Evolutionary conservation across 2,888 invertebrate genomes (phyloP), one percentile per base, ranked within the genome.

Genomic region (Orgyia antiqua): DNA sequence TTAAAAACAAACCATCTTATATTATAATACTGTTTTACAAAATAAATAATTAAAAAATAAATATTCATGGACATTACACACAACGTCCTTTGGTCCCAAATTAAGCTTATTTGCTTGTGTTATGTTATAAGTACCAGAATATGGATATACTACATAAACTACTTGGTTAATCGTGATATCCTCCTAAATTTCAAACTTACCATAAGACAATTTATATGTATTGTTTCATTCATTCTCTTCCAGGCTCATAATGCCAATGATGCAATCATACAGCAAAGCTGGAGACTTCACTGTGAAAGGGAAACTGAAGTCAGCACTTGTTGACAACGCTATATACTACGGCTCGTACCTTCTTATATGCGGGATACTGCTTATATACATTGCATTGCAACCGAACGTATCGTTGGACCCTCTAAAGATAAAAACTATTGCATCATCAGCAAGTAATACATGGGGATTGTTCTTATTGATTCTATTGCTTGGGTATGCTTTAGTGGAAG

Each of bases 401-500:
- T 90, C 93, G 51, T 87, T 99, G 36, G 97, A 98, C 73, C 94
- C 94, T 90, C 94, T 89, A 35, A 96, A 98, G 72, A 87, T 99
- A 18, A 99, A 98, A 83, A 95, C 97, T 0, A 97, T 99, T 48
- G 96, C 98, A 12, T 97, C 99, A 2, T 97, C 98, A 9, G 99
- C 99, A 2, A 98, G 98, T 62, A 99, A 99, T 70, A 99, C 99
- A 0, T 99, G 99, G 99, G 99, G 99, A 34, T 86, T 99, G 30
- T 97, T 99, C 70, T 86, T 99, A 15, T 86, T 99, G 27, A 96
- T 99, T 26, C 83, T 99, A 11, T 87, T 99, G 42, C 89, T 99
- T 10, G 90, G 95, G 13, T 98, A 99, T 77, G 98, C 99, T 0
- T 87, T 99, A 33, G 98, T 99, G 0, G 98, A 99, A 82, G 95